phyloP scores from a whole-genome alignment of 2,113 vertebrate genomes.

The Hemiprocne comata region DNA sequence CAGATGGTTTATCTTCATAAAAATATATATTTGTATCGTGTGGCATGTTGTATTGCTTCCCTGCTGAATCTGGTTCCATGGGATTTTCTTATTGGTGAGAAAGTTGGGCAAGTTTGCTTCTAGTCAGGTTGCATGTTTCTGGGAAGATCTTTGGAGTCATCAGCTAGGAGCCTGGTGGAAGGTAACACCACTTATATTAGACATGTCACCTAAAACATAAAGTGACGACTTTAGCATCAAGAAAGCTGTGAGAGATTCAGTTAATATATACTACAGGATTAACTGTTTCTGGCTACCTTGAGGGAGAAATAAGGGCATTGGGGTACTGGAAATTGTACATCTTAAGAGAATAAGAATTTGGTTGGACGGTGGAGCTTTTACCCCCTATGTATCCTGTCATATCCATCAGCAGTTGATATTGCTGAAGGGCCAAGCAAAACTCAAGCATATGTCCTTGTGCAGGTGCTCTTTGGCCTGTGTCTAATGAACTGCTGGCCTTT shows the following conservation, averaged over 20 bases:
- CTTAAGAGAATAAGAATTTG: background rate
- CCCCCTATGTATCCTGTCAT: background rate
- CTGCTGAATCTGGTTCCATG: background rate
- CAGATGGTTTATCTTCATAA: conserved; percentile 19
- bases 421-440: background rate
- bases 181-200: background rate
- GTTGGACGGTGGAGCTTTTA: background rate
- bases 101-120: conserved; percentile 10
- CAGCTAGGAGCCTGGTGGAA: background rate
- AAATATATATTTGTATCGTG: background rate
- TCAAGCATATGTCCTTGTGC: background rate
- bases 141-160: background rate
- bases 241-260: background rate
- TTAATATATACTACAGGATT: background rate
- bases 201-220: background rate
- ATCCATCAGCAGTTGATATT: background rate
- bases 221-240: background rate
- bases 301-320: background rate
- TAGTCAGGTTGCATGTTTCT: background rate
- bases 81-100: background rate
- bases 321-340: background rate
- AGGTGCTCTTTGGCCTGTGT: conserved; percentile 17
- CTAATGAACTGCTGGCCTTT: conserved; percentile 37
- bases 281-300: background rate
- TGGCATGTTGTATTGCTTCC: background rate